Percentiles rank a stretch among this genome's conserved stretches.
Conservation (phyloP, 1,140 invertebrate genomes). For the Halesus radiatus region DNA sequence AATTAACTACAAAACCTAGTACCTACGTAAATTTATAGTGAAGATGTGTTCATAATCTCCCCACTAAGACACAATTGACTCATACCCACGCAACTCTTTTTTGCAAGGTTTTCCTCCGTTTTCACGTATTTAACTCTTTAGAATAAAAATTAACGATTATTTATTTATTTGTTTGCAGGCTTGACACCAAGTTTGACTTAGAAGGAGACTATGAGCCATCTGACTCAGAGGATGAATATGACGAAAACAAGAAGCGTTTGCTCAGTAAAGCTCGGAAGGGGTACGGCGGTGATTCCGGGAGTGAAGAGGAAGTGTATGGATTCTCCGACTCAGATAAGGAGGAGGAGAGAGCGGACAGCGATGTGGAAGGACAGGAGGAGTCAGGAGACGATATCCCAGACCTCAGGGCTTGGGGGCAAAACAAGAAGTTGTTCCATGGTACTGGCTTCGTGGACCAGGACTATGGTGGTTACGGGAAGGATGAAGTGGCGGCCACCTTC, state of each 20-base stretch:
- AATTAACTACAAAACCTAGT: too few relatives aligned
- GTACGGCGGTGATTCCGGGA: constrained; percentile 70
- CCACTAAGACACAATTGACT: too few relatives aligned
- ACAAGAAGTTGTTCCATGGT: constrained; percentile 83
- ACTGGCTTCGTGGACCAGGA: constrained; percentile 92
- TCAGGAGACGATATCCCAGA: constrained; percentile 82
- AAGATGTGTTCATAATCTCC: too few relatives aligned
- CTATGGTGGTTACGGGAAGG: constrained; percentile 81
- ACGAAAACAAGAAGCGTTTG: constrained; percentile 74
- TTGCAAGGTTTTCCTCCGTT: too few relatives aligned
- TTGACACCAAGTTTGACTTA: constrained; percentile 64
- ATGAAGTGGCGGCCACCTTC: constrained; percentile 81
- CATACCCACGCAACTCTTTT: too few relatives aligned
- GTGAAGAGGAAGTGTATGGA: constrained; percentile 77
- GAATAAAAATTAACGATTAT: not conserved
- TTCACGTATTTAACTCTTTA: too few relatives aligned
- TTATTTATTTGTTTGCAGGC: constrained; percentile 59
- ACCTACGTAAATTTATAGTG: too few relatives aligned
- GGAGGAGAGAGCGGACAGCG: constrained; percentile 74
- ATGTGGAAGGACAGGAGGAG: constrained; percentile 78
- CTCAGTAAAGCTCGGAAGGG: constrained; percentile 74
- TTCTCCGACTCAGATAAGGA: constrained; percentile 74
- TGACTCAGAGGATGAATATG: constrained; percentile 81
- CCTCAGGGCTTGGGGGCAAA: constrained; percentile 88
- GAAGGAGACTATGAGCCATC: constrained; percentile 74